Conservation (phyloP, 2,888 invertebrate genomes). For the Netelia virgata region DNA sequence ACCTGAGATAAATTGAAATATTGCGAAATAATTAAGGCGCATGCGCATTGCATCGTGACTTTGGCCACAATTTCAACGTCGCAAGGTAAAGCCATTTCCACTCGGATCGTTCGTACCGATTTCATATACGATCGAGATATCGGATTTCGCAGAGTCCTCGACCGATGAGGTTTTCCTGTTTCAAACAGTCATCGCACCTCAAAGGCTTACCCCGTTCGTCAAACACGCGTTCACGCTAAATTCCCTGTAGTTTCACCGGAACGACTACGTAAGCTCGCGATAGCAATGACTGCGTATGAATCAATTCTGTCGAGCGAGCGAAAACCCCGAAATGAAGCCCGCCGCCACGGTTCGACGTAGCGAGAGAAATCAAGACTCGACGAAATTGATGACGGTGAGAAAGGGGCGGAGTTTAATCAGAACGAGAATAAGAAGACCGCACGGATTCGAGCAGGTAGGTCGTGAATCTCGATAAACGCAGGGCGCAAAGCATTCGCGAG, state of each 20-base stretch:
- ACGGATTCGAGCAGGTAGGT: background rate
- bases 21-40: too few species aligned
- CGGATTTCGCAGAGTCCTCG: background rate
- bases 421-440: slow-evolving; percentile 2
- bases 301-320: background rate
- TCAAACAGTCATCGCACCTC: background rate
- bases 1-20: too few species aligned
- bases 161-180: background rate
- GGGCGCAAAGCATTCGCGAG: background rate
- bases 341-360: background rate
- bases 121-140: background rate
- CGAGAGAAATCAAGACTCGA: slow-evolving; percentile 3
- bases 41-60: too few species aligned
- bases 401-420: slow-evolving; percentile 13
- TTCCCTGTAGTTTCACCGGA: background rate
- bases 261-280: background rate
- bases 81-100: too few species aligned
- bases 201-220: too few species aligned
- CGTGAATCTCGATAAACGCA: slow-evolving; percentile 1
- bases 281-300: background rate
- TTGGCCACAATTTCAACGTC: too few species aligned
- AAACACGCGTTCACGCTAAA: background rate
- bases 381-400: slow-evolving; percentile 1
- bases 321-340: background rate
- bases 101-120: too few species aligned